phyloP scores from a whole-genome alignment of 2,113 vertebrate genomes.

The Mugil cephalus region DNA sequence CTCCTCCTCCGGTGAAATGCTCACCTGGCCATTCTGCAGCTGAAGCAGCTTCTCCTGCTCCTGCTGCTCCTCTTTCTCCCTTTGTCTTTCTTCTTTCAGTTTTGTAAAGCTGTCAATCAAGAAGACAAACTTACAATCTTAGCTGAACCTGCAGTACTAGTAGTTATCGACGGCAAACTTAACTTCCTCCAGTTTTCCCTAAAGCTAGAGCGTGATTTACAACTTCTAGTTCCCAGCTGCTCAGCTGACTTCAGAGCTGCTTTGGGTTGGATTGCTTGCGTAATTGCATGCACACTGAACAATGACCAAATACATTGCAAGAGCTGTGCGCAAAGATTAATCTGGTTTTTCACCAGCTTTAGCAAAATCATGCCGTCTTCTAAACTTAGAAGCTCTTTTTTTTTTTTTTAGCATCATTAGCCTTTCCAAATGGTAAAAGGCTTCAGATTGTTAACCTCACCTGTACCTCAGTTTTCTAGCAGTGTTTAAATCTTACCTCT shows the following conservation, averaged over 20 bases:
- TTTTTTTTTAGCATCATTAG: background rate
- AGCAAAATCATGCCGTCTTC: constrained; percentile 15
- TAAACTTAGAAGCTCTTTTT: constrained; percentile 17
- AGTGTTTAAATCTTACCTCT: constrained; percentile 83
- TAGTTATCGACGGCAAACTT: background rate
- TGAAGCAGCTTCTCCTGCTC: constrained; percentile 64
- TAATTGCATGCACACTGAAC: constrained; percentile 55
- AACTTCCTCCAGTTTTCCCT: background rate
- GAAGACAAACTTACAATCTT: background rate
- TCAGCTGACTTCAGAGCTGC: constrained; percentile 69
- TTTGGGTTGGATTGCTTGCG: constrained; percentile 60
- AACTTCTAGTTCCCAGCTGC: constrained; percentile 39
- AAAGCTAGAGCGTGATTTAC: constrained; percentile 9
- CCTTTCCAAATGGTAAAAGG: background rate
- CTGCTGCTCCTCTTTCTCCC: constrained; percentile 61
- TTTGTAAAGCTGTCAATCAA: constrained; percentile 83
- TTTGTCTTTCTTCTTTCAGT: constrained; percentile 84
- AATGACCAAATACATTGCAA: constrained; percentile 50
- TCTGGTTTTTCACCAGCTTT: constrained; percentile 51
- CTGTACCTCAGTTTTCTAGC: background rate
- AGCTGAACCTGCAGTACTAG: constrained; percentile 1
- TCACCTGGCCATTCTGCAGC: constrained; percentile 82
- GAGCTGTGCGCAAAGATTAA: constrained; percentile 59
- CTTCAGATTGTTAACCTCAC: no score
- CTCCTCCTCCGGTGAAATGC: constrained; percentile 72